These are phyloP conservation scores for Unio pictorum DNA, from an alignment of 2,888 invertebrate species.

Conservation along the genomic window DNA sequence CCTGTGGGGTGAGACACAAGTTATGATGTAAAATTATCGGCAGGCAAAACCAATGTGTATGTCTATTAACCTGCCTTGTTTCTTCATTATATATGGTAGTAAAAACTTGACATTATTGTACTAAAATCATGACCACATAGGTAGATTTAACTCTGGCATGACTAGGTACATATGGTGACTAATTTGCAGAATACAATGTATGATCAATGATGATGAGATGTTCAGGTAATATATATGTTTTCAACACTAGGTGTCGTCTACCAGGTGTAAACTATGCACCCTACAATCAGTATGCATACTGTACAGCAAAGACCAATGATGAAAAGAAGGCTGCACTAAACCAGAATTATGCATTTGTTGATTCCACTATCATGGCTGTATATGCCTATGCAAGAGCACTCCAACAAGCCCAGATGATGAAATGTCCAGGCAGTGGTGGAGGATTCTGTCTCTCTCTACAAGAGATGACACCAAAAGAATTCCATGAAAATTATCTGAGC, in stretches of 20 bases:
- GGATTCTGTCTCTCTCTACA: conserved; percentile 43
- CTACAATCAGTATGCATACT: conserved; percentile 33
- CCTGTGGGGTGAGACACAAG: no score
- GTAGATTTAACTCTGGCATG: no score
- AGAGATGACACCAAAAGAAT: conserved; percentile 39
- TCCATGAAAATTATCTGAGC: conserved; percentile 46
- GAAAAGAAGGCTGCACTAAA: conserved; percentile 20
- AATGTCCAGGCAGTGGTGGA: conserved; percentile 32
- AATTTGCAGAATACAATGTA: no score
- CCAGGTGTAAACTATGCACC: conserved; percentile 38
- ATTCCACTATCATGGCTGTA: conserved; percentile 56
- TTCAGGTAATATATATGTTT: background rate
- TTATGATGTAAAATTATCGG: no score
- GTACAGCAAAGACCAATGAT: conserved; percentile 18
- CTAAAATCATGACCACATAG: no score
- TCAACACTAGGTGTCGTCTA: conserved; percentile 23
- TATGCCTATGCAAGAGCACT: conserved; percentile 61
- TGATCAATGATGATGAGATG: no score
- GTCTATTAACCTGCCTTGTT: no score
- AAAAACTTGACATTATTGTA: no score
- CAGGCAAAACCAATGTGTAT: no score
- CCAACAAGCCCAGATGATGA: conserved; percentile 36
- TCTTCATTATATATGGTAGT: no score
- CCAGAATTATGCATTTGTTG: conserved; percentile 40
- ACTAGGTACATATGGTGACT: no score